Evolutionary conservation across 2,888 invertebrate species (phyloP), one percentile per base, ranked within the genome.

Genomic region (Leucoma salicis): DNA sequence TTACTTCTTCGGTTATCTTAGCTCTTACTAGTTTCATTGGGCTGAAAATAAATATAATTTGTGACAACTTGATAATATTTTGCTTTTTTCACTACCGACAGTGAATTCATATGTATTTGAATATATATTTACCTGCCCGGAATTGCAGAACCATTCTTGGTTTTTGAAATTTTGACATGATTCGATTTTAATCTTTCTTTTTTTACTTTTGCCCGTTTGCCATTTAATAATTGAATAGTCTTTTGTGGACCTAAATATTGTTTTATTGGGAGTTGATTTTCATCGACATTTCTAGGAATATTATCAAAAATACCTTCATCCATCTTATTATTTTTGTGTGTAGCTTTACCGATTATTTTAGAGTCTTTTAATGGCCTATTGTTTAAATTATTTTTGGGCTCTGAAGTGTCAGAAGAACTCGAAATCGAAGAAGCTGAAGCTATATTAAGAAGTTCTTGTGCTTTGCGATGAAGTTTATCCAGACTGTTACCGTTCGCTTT

Each of bases 1-100:
- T 85, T 0, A 93, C 82, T 71, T 87, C 84, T 67, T 89, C 88
- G 13, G 80, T 82, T 58, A 89, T 64, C 70, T 85, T 89, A 1
- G 87, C 84, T 63, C 89, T 68, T 10, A 87, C 68, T 25, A 89
- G 56, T 72, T 84, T 82, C 16, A 76, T 46, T 1, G 89, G 89
- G 47, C 89, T 89, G 64, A 2, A 39, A 15, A 27, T 28, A 8
- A 14, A 28, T 21, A 13, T 31, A 10, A 16, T 21, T 21, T 12
- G 13, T 11, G 21, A 3, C 21, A 21, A 8, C 8, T 2, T 21
- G 6, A 5, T 3, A 21, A 21, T 21, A n/a, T n/a, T n/a, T n/a
- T 8, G 14, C 4, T 15, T 10, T 14, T 29, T 6, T 14, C 3
- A 29, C 13, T 13, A 12, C 2, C 10, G 12, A 27, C n/a, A 2